Evolutionary conservation across 2,797 vertebrate genomes (phyloP), one percentile per base, ranked within the genome.

Genomic region (Eulemur coronatus): DNA sequence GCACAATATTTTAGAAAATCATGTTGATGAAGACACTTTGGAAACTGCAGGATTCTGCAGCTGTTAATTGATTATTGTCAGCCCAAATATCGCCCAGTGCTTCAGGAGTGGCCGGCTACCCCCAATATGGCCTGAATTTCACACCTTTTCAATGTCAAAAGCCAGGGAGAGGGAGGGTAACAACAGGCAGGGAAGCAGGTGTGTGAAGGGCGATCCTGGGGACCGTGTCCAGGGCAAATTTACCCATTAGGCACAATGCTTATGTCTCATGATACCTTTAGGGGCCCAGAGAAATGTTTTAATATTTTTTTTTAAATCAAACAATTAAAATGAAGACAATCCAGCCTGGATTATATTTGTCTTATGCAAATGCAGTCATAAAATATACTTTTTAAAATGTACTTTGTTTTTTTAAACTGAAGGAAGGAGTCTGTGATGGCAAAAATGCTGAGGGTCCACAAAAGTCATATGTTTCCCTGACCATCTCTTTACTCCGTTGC

Each of bases 291-390:
- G 50, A 50, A 84, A 59, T 12, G 14, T 57, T 92, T 69, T 72
- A 26, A 79, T 33, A n/a, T 43, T 35, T 33, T n/a, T 35, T 82
- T 43, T 50, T 65, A 33, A 96, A 79, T 65, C 70, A 81, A 59
- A 78, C 84, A 50, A 35, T 67, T 72, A 88, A 12, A 67, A 33
- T 28, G 4, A 67, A 79, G 67, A 75, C 2, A 73, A 43, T 61
- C 15, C 18, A 89, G n/a, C 6, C 50, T 70, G 52, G 20, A 78
- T 88, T 87, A 76, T 59, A 46, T 52, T 79, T 84, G 14, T 22
- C 10, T 70, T 75, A 84, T n/a, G 61, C 24, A 65, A 91, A 50
- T 3, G 4, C 0, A 43, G 20, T 79, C 57, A 79, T 30, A 61
- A 91, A 57, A 75, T 26, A 46, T 11, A 81, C 1, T 48, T 87